phyloP scores from a whole-genome alignment of 2,797 vertebrate genomes.

The Pteropus rufus region DNA sequence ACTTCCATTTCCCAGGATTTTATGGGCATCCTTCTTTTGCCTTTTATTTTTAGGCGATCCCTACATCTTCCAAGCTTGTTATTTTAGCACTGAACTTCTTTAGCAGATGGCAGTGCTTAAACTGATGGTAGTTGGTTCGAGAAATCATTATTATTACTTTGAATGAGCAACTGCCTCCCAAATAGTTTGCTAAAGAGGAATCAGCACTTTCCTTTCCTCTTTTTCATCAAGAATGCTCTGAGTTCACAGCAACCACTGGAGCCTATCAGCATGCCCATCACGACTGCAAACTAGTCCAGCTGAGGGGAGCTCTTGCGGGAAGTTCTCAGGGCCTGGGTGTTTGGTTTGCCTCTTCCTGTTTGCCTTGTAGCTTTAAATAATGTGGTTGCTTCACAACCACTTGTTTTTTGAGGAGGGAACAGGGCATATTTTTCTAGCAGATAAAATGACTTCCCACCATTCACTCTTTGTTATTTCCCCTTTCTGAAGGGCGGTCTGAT shows the following conservation, averaged over 20 bases:
- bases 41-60: not conserved
- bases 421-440: constrained; percentile 85
- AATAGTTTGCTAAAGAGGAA: constrained; percentile 61
- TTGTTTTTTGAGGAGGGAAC: constrained; percentile 82
- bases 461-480: constrained; percentile 86
- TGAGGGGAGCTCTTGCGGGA: constrained; percentile 78
- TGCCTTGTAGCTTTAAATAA: constrained; percentile 83
- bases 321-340: constrained; percentile 81
- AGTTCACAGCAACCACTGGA: constrained; percentile 15
- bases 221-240: constrained; percentile 44
- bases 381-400: constrained; percentile 83
- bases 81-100: not conserved
- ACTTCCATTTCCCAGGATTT: not conserved
- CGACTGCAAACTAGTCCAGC: constrained; percentile 31
- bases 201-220: constrained; percentile 60
- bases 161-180: constrained; percentile 40
- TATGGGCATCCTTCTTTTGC: not conserved
- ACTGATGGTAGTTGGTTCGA: not conserved
- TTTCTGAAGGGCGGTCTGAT: constrained; percentile 81
- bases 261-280: constrained; percentile 62
- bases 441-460: constrained; percentile 85
- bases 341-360: constrained; percentile 87
- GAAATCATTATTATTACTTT: constrained; percentile 42
- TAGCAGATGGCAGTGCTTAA: not conserved
- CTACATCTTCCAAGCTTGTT: not conserved